These are phyloP conservation scores for Pseudopleuronectes americanus DNA, from an alignment of 2,797 vertebrate species.

Conservation along the genomic window DNA sequence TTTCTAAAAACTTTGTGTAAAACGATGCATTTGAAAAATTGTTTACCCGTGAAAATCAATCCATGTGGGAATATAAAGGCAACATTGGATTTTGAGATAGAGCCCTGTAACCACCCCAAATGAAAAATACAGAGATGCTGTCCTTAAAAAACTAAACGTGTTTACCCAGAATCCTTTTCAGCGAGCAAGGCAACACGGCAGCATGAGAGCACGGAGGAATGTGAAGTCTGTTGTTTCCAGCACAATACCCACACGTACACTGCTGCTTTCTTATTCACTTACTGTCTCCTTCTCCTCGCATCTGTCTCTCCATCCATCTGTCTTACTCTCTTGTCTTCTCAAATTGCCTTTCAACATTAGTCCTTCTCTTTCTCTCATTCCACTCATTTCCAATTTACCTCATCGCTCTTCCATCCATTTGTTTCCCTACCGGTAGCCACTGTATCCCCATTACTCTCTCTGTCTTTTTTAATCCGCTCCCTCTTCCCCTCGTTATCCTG, in stretches of 20 bases:
- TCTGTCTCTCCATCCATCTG: not conserved
- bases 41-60: not conserved
- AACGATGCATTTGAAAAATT: too few relatives aligned
- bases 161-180: conserved; percentile 60
- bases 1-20: not conserved
- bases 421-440: conserved; percentile 36
- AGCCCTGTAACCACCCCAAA: conserved; percentile 24
- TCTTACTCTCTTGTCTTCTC: conserved; percentile 24
- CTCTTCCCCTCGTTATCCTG: conserved; percentile 48
- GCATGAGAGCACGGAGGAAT: conserved; percentile 22
- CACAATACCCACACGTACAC: conserved; percentile 3
- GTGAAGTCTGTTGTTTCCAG: conserved; percentile 21
- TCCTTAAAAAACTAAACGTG: conserved; percentile 42
- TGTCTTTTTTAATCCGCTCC: conserved; percentile 55
- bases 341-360: conserved; percentile 37
- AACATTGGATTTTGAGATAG: conserved; percentile 25
- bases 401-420: conserved; percentile 43
- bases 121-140: conserved; percentile 1
- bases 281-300: not conserved
- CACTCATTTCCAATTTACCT: conserved; percentile 49
- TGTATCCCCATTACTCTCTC: conserved; percentile 49
- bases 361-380: conserved; percentile 8
- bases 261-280: conserved; percentile 17
- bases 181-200: conserved; percentile 24
- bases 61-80: conserved; percentile 16